Conservation (phyloP, 2,888 invertebrate species). For the Tiliacea citrago region DNA sequence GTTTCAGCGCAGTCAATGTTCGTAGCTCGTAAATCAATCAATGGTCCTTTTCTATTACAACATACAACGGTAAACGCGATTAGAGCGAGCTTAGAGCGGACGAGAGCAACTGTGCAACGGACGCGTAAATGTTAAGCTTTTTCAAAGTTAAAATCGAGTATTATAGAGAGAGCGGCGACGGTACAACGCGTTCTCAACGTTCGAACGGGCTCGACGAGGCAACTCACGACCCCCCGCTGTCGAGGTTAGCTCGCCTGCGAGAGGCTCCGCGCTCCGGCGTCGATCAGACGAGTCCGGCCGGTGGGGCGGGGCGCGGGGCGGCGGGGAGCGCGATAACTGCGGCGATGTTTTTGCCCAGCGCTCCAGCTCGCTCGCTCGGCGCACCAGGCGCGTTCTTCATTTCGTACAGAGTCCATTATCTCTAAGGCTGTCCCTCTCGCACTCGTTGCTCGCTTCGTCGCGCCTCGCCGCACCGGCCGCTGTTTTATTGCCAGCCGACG, state of each 20-base stretch:
- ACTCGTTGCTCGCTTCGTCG: conserved; percentile 84
- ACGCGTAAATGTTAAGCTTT: conserved; percentile 81
- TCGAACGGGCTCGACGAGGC: conserved; percentile 82
- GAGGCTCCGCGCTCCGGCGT: conserved; percentile 88
- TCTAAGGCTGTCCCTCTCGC: conserved; percentile 85
- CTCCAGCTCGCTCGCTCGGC: conserved; percentile 88
- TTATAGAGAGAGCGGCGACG: conserved; percentile 74
- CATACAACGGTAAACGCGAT: conserved; percentile 78
- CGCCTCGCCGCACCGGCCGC: conserved; percentile 90
- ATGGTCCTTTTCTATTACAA: conserved; percentile 78
- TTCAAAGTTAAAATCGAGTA: conserved; percentile 83
- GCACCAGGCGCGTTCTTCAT: conserved; percentile 89
- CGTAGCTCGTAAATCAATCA: conserved; percentile 81
- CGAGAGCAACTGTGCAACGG: conserved; percentile 79
- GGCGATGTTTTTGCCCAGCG: conserved; percentile 88
- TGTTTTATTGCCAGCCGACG: conserved; percentile 91
- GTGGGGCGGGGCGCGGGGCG: conserved; percentile 73
- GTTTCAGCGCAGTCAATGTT: conserved; percentile 80
- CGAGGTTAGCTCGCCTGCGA: conserved; percentile 88
- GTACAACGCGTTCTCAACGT: conserved; percentile 80
- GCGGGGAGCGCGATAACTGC: conserved; percentile 86
- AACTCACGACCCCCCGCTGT: conserved; percentile 88
- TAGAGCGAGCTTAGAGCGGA: conserved; percentile 77
- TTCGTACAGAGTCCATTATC: conserved; percentile 90
- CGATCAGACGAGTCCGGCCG: conserved; percentile 84